Base-by-base conservation (phyloP, 30 jellyfish, hydroid and myxozoan genomes). In the Sanderia malayensis region DNA sequence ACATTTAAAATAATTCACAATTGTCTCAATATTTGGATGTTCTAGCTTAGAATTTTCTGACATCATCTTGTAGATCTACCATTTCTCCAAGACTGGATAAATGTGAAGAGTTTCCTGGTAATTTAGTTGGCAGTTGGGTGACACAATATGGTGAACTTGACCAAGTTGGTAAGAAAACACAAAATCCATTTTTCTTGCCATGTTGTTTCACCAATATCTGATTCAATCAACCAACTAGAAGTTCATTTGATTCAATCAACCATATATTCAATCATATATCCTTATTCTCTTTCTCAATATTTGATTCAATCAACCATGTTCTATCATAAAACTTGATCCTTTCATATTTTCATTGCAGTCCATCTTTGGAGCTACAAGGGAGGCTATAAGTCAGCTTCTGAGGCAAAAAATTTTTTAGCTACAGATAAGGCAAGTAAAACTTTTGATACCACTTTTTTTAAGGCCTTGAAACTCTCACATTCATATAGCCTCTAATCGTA, bases 291-390 rank as follows among this genome's bases (percentile, higher is more conserved):
- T n/a, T n/a, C n/a, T n/a, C n/a, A n/a, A n/a, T n/a, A n/a, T n/a
- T n/a, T n/a, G n/a, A n/a, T n/a, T n/a, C n/a, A n/a, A n/a, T n/a
- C n/a, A n/a, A n/a, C n/a, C n/a, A n/a, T n/a, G n/a, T n/a, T n/a
- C n/a, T n/a, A n/a, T n/a, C n/a, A n/a, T n/a, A n/a, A n/a, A n/a
- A n/a, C n/a, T n/a, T n/a, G n/a, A n/a, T n/a, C n/a, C n/a, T n/a
- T n/a, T n/a, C n/a, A n/a, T n/a, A n/a, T 9, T 49, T 49, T 2
- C 27, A 4, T 45, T 62, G 29, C 55, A 90, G 97, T 90, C 44
- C 97, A 90, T 57, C 64, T 90, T 2, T 90, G 97, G 97, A 73
- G 73, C 11, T 90, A 90, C 62, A 53, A 69, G n/a, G 97, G 89
- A 17, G 97, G 97, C 2, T 90, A 90, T 67, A 63, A 76, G 44